Evolutionary conservation across 2,797 vertebrate species (phyloP).

Genomic region (Pipistrellus nathusii): DNA sequence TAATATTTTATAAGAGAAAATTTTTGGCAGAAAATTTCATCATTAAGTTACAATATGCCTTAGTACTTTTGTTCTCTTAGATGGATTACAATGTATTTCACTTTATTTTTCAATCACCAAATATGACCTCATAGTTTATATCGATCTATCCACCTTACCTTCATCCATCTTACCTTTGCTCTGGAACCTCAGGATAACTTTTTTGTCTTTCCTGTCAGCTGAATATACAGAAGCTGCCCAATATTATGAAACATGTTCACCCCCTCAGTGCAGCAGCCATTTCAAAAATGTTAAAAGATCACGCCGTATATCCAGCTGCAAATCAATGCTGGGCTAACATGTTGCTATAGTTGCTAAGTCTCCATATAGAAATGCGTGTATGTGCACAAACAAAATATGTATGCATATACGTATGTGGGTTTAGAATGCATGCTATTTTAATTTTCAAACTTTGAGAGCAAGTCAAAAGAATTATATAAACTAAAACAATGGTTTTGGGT

Average conservation of each 20-base stretch:
- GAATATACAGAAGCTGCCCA: conserved; percentile 36
- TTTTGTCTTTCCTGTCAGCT: conserved; percentile 77
- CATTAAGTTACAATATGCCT: neutral
- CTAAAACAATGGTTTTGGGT: neutral
- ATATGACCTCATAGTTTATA: conserved; percentile 49
- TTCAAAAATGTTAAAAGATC: conserved; percentile 62
- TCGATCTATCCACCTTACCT: conserved; percentile 69
- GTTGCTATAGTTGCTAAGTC: conserved; percentile 60
- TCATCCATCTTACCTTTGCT: conserved; percentile 72
- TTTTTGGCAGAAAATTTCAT: conserved; percentile 43
- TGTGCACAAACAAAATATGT: neutral
- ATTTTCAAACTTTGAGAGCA: neutral
- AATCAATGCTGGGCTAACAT: neutral
- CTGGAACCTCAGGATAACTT: conserved; percentile 42
- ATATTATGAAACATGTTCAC: conserved; percentile 71
- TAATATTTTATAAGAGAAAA: conserved; percentile 20
- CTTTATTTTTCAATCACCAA: conserved; percentile 73
- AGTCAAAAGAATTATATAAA: conserved; percentile 15
- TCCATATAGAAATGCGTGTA: conserved; percentile 29
- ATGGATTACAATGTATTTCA: neutral
- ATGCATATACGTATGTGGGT: neutral
- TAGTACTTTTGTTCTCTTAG: neutral
- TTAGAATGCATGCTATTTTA: neutral
- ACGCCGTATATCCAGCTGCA: conserved; percentile 47
- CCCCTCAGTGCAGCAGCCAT: conserved; percentile 44